These are phyloP conservation scores for Hipposideros larvatus DNA, from an alignment of 2,797 vertebrate genomes.

Conservation along the genomic window DNA sequence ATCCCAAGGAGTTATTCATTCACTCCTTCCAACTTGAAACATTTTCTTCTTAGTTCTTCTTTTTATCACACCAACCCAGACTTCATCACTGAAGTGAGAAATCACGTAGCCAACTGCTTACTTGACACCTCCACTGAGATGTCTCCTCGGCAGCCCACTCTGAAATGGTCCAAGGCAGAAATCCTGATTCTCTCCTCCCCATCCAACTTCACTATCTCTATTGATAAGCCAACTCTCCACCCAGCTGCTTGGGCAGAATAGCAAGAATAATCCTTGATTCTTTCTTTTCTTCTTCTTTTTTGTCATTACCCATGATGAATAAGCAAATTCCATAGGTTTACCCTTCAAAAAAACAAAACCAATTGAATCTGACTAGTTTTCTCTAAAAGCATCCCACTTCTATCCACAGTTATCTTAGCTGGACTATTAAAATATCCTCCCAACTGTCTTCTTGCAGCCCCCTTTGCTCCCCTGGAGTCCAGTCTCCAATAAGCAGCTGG, in stretches of 20 bases:
- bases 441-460: background rate
- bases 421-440: background rate
- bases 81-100: background rate
- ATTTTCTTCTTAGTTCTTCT: conserved; percentile 51
- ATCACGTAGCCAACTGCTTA: background rate
- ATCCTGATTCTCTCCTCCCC: background rate
- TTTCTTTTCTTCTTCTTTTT: background rate
- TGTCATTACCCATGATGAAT: background rate
- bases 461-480: background rate
- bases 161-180: background rate
- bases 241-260: conserved; percentile 16
- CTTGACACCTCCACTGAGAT: background rate
- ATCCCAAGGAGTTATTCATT: background rate
- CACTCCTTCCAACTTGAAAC: conserved; percentile 23
- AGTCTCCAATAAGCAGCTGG: background rate
- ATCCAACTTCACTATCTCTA: background rate
- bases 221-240: background rate
- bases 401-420: background rate
- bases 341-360: background rate
- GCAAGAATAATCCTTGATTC: background rate
- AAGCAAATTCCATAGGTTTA: background rate
- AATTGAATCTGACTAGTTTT: background rate
- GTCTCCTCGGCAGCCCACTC: background rate
- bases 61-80: background rate
- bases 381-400: background rate